Conservation (phyloP, 2,113 vertebrate genomes). For the Regulus satrapa region DNA sequence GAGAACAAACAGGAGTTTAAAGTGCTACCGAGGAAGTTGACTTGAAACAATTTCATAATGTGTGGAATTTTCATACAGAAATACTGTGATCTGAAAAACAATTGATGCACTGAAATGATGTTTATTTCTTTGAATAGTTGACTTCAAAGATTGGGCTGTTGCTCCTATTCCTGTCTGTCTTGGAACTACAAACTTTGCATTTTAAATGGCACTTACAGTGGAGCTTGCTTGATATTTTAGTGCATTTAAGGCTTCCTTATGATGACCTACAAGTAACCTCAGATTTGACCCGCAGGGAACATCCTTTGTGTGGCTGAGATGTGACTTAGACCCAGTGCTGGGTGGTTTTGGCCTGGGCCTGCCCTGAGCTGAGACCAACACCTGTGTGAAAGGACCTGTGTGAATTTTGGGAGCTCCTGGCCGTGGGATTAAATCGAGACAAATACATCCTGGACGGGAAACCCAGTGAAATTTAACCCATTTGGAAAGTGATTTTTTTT, state of each 20-base stretch:
- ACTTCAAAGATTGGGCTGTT: not conserved
- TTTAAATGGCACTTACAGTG: not conserved
- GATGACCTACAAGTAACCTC: constrained; percentile 25
- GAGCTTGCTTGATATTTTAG: not conserved
- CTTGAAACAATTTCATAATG: not conserved
- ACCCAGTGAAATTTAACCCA: not conserved
- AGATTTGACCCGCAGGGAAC: constrained; percentile 9
- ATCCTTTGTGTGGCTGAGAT: constrained; percentile 33
- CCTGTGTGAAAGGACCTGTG: not conserved
- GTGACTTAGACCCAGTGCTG: not conserved
- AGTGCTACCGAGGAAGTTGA: not conserved
- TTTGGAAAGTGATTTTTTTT: not conserved
- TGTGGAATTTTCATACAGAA: not conserved
- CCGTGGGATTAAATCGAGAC: not conserved
- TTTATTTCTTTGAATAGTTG: not conserved
- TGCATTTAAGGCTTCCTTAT: constrained; percentile 20
- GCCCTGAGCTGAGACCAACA: not conserved
- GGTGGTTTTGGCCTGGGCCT: not conserved
- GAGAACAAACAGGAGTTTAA: not conserved
- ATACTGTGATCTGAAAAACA: not conserved
- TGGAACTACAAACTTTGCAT: not conserved
- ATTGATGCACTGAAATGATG: not conserved
- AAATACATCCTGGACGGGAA: not conserved
- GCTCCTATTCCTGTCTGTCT: not conserved
- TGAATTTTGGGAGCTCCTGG: not conserved